Base-by-base conservation (phyloP, 2,113 vertebrate species). In the Corythoichthys haematopterus region DNA sequence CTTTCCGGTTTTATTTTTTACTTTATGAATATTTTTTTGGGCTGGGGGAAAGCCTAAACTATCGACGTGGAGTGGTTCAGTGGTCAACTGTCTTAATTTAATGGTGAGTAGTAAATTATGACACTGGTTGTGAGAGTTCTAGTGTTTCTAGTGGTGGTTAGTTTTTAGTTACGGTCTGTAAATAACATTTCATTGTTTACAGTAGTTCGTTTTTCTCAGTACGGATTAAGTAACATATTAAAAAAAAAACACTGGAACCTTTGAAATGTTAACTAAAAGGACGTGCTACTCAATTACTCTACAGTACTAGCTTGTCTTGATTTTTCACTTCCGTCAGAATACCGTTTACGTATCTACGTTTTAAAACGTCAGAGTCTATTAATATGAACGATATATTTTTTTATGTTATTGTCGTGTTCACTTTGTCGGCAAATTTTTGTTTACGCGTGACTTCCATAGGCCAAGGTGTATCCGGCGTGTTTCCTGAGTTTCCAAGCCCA, bases 391-490 rank as follows among this genome's bases (percentile, higher is more conserved):
- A 35, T 55, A n/a, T 16, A 51, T 16, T 4, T 37, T 57, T 6
- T 15, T 36, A 37, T 36, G 55, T 4, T 28, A 3, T 12, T 33
- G 28, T 33, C 55, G 7, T 62, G 40, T 62, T 46, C 2, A 11
- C 14, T 6, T 16, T 7, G 8, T 51, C 14, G 28, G 47, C 47
- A 35, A 36, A 64, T 64, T 35, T 64, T 33, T 11, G 28, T 5
- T 45, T 60, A n/a, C 56, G 40, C 28, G 6, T 12, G 48, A 71
- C 56, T 59, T 80, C 55, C 62, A 64, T 76, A 90, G 92, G 90
- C 91, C 90, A 61, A 64, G 77, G 60, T 70, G 37, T 67, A 87
- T 76, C 90, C 91, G 57, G 87, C 52, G 70, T 70, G 38, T 93
- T 91, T 89, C 88, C 87, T 91, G 80, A 86, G 65, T 85, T 56